phyloP scores from a whole-genome alignment of 2,888 invertebrate species.

The Linhomoeus sp. region DNA sequence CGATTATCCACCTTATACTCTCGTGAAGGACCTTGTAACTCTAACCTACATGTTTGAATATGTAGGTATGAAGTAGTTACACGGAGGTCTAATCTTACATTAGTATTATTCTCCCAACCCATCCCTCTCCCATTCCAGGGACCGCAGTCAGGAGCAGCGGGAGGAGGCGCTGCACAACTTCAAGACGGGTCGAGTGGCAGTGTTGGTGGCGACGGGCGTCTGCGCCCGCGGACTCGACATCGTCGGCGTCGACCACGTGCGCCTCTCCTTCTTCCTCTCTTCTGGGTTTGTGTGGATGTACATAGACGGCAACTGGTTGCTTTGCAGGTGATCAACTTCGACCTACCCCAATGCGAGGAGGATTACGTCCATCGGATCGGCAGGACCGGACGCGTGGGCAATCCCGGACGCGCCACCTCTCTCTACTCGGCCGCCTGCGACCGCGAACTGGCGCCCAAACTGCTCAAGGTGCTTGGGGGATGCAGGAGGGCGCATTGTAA shows the following conservation, averaged over 20 bases:
- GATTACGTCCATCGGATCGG: slow-evolving; percentile 30
- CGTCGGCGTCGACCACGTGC: slow-evolving; percentile 29
- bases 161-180: slow-evolving; percentile 56
- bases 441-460: slow-evolving; percentile 35
- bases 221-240: slow-evolving; percentile 53
- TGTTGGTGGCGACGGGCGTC: slow-evolving; percentile 74
- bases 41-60: background rate
- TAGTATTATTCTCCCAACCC: background rate
- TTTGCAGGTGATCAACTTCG: slow-evolving; percentile 32
- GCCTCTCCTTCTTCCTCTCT: background rate
- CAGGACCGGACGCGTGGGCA: slow-evolving; percentile 35
- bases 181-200: slow-evolving; percentile 40
- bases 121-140: slow-evolving; percentile 24
- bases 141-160: slow-evolving; percentile 47
- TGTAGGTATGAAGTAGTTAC: background rate
- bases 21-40: background rate
- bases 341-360: slow-evolving; percentile 32
- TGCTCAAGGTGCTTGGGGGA: too few relatives aligned
- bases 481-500: too few relatives aligned
- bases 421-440: slow-evolving; percentile 46
- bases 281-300: background rate
- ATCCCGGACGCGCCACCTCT: slow-evolving; percentile 31
- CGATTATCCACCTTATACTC: background rate
- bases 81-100: background rate
- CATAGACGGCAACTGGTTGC: slow-evolving; percentile 8